Conservation (phyloP, 2,888 invertebrate genomes). For the Cistogaster globosa region DNA sequence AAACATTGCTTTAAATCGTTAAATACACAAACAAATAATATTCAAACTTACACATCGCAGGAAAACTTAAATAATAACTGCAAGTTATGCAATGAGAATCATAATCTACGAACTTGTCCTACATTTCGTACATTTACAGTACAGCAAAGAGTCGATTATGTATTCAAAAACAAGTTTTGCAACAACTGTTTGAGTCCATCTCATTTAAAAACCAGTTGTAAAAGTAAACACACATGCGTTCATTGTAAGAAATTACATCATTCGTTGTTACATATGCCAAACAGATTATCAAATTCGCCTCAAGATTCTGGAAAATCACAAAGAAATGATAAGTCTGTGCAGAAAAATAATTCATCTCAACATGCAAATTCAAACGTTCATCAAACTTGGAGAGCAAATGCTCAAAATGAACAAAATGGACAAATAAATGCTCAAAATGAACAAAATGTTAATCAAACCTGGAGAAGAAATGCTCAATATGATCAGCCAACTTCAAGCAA, state of each 20-base stretch:
- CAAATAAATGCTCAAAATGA: too few species aligned
- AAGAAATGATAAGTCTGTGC: neutral
- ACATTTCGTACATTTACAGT: conserved; percentile 6
- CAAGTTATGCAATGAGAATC: conserved; percentile 3
- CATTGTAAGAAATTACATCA: neutral
- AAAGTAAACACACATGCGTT: conserved; percentile 6
- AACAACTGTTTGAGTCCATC: too few species aligned
- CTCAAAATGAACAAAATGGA: neutral
- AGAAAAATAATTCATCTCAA: too few species aligned
- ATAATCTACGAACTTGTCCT: neutral
- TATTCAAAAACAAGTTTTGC: too few species aligned
- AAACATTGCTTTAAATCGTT: conserved; percentile 1
- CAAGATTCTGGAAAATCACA: conserved; percentile 6
- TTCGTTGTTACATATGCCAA: neutral
- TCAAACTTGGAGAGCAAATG: neutral
- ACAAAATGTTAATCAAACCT: neutral
- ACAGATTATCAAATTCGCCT: neutral
- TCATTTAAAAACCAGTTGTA: neutral
- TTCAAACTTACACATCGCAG: neutral
- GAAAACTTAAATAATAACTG: neutral
- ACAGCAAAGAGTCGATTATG: too few species aligned
- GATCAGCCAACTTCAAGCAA: neutral
- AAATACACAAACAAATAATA: neutral
- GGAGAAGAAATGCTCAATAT: neutral
- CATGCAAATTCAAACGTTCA: neutral